Percentiles rank a stretch among this genome's conserved stretches.
Conservation (phyloP, 2,113 vertebrate genomes). For the Callionymus lyra region DNA sequence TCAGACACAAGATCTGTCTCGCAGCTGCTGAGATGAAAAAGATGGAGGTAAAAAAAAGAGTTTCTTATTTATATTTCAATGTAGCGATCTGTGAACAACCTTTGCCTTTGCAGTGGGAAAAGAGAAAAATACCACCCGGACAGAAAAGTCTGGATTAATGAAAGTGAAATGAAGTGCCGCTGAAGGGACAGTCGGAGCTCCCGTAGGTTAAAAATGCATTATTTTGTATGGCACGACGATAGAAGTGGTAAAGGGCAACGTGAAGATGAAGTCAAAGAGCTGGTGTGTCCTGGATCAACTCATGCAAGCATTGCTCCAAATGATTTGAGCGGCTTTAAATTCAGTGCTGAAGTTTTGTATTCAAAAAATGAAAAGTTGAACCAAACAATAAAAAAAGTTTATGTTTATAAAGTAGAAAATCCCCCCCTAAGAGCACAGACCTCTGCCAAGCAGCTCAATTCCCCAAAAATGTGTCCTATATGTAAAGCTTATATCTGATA, state of each 20-base stretch:
- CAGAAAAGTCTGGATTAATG: conserved; percentile 17
- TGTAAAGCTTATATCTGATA: too few relatives aligned
- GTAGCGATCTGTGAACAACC: conserved; percentile 19
- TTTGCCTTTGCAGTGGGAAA: conserved; percentile 12
- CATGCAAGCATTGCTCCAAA: neutral
- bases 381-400: too few relatives aligned
- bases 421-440: too few relatives aligned
- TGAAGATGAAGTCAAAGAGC: conserved; percentile 21
- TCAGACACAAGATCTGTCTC: conserved; percentile 16
- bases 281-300: conserved; percentile 32
- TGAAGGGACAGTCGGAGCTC: conserved; percentile 26
- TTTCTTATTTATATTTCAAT: conserved; percentile 19
- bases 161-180: conserved; percentile 3
- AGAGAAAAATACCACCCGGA: conserved; percentile 1
- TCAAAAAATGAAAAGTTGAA: too few relatives aligned
- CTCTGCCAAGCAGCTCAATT: too few relatives aligned
- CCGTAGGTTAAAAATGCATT: too few relatives aligned
- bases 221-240: conserved; percentile 23
- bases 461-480: too few relatives aligned
- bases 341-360: too few relatives aligned
- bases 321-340: too few relatives aligned
- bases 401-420: too few relatives aligned
- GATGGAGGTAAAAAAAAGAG: conserved; percentile 1
- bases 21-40: conserved; percentile 13
- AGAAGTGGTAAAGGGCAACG: conserved; percentile 32